These are phyloP conservation scores for Diaperis boleti DNA, from an alignment of 2,888 invertebrate species.

Conservation along the genomic window DNA sequence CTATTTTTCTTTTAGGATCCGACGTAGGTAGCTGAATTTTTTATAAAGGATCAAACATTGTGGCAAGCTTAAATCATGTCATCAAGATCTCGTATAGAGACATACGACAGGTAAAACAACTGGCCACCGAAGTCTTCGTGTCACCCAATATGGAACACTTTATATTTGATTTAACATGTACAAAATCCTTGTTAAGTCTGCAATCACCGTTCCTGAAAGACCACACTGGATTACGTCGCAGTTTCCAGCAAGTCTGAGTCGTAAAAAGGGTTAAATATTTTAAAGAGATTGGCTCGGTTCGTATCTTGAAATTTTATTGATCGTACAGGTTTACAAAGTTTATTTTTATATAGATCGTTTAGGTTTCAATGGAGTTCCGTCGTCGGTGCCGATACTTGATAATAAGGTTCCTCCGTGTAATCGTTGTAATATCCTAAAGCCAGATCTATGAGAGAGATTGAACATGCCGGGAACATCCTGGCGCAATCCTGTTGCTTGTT, in stretches of 20 bases:
- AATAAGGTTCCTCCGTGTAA: slow-evolving; percentile 37
- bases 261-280: slow-evolving; percentile 13
- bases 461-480: slow-evolving; percentile 71
- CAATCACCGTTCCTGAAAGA: too few relatives aligned
- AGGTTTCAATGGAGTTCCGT: not conserved
- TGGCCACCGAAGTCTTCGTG: too few relatives aligned
- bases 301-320: slow-evolving; percentile 7
- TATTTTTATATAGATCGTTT: not conserved
- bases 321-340: slow-evolving; percentile 1
- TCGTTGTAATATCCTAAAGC: slow-evolving; percentile 69
- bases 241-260: not conserved
- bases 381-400: slow-evolving; percentile 6
- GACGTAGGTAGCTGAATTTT: too few relatives aligned
- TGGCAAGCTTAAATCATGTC: too few relatives aligned
- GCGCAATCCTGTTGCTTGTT: slow-evolving; percentile 68
- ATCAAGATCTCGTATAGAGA: too few relatives aligned
- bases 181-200: too few relatives aligned
- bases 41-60: too few relatives aligned
- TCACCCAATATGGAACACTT: too few relatives aligned
- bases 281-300: slow-evolving; percentile 4
- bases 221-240: not conserved
- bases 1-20: too few relatives aligned
- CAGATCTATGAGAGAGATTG: slow-evolving; percentile 77
- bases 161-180: too few relatives aligned
- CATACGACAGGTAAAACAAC: too few relatives aligned